Percentiles rank a stretch among this genome's conserved stretches.
Evolutionary conservation across 2,888 invertebrate genomes (phyloP).

Genomic region (Drosophila longiperda): DNA sequence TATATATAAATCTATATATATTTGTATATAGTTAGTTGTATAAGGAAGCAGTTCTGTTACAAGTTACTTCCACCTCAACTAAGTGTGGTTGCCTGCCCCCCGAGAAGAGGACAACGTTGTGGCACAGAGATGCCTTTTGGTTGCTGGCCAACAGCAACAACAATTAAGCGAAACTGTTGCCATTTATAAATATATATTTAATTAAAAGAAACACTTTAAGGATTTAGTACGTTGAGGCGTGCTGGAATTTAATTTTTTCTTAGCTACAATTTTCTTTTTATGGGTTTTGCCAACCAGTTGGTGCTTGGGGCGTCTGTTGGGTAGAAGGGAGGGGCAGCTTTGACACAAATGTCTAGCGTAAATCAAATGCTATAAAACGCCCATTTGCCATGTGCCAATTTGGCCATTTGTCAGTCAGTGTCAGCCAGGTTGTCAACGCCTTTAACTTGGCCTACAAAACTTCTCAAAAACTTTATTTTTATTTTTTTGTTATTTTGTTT

Average conservation of each 20-base stretch:
- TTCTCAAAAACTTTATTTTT: slow-evolving; percentile 9
- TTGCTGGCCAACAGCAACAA: slow-evolving; percentile 7
- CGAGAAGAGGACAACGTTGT: slow-evolving; percentile 22
- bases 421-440: slow-evolving; percentile 45
- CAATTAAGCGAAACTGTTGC: slow-evolving; percentile 16
- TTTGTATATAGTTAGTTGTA: not conserved
- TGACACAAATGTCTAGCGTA: slow-evolving; percentile 48
- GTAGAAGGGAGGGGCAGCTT: not conserved
- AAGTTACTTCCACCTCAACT: slow-evolving; percentile 14
- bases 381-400: slow-evolving; percentile 11
- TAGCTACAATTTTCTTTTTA: slow-evolving; percentile 8
- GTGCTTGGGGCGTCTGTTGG: slow-evolving; percentile 7
- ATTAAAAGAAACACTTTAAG: slow-evolving; percentile 49
- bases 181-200: slow-evolving; percentile 45
- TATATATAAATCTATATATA: not conserved
- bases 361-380: slow-evolving; percentile 50
- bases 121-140: slow-evolving; percentile 14
- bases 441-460: slow-evolving; percentile 26
- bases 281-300: not conserved
- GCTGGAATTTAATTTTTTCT: slow-evolving; percentile 32
- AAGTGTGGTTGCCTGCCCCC: not conserved
- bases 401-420: slow-evolving; percentile 36
- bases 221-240: slow-evolving; percentile 47
- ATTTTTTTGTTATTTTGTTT: not conserved
- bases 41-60: slow-evolving; percentile 20